These are phyloP conservation scores for Poeciliopsis retropinna DNA, from an alignment of 2,113 vertebrate genomes.

Conservation along the genomic window DNA sequence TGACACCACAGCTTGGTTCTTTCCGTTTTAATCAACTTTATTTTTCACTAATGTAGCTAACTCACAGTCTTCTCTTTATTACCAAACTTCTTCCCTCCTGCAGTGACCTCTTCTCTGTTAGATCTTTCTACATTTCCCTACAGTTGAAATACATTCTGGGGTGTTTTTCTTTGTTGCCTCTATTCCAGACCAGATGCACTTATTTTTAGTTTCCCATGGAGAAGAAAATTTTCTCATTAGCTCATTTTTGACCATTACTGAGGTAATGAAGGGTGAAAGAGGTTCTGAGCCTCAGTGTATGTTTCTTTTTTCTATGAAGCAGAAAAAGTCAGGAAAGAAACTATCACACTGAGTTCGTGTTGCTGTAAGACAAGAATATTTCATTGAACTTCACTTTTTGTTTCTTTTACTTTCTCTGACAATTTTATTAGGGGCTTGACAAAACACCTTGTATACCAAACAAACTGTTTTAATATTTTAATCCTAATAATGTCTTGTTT, in stretches of 20 bases:
- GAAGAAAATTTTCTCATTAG: conserved; percentile 55
- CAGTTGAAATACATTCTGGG: conserved; percentile 27
- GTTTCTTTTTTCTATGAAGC: conserved; percentile 28
- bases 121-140: conserved; percentile 14
- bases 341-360: conserved; percentile 4
- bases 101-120: conserved; percentile 20
- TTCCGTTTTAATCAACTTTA: conserved; percentile 7
- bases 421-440: neutral
- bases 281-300: conserved; percentile 26
- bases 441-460: neutral
- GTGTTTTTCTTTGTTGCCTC: conserved; percentile 11
- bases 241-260: conserved; percentile 53
- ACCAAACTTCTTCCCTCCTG: conserved; percentile 7
- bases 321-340: conserved; percentile 33
- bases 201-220: conserved; percentile 30
- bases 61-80: neutral
- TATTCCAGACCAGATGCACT: conserved; percentile 21
- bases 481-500: neutral
- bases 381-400: neutral
- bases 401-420: neutral
- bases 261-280: conserved; percentile 60
- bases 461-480: neutral
- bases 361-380: conserved; percentile 17
- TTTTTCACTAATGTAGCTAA: conserved; percentile 14
- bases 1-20: conserved; percentile 56